Percentiles rank a stretch among this genome's conserved stretches.
These are phyloP conservation scores for Enteromius anoplus DNA, from an alignment of 2,797 vertebrate genomes.

Conservation along the genomic window DNA sequence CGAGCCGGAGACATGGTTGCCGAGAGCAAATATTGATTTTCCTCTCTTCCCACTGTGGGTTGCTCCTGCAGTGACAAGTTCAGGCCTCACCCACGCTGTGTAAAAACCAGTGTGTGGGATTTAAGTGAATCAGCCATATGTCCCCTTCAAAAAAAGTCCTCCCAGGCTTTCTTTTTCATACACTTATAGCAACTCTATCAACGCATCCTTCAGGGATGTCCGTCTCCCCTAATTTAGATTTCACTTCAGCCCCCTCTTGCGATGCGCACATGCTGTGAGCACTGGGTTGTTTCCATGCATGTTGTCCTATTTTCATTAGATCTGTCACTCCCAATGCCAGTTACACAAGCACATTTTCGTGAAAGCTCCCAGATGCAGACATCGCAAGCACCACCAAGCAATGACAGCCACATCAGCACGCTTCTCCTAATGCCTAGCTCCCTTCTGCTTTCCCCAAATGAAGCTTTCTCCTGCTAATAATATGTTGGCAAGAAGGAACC, in stretches of 20 bases:
- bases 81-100: slow-evolving; percentile 53
- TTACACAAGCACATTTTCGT: slow-evolving; percentile 44
- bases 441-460: slow-evolving; percentile 45
- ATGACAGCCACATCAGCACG: slow-evolving; percentile 52
- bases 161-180: slow-evolving; percentile 39
- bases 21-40: slow-evolving; percentile 58
- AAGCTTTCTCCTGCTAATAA: slow-evolving; percentile 42
- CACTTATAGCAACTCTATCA: slow-evolving; percentile 42
- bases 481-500: slow-evolving; percentile 44
- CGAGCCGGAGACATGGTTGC: slow-evolving; percentile 39
- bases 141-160: slow-evolving; percentile 43
- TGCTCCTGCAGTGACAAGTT: slow-evolving; percentile 55
- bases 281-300: slow-evolving; percentile 50
- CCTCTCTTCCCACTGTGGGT: slow-evolving; percentile 46
- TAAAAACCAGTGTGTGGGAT: slow-evolving; percentile 55
- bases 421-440: slow-evolving; percentile 36
- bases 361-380: slow-evolving; percentile 54
- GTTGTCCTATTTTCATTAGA: slow-evolving; percentile 56
- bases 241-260: slow-evolving; percentile 40
- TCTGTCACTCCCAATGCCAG: slow-evolving; percentile 56
- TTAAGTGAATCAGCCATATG: slow-evolving; percentile 62
- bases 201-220: slow-evolving; percentile 43
- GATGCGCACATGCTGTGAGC: slow-evolving; percentile 39
- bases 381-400: slow-evolving; percentile 46
- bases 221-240: slow-evolving; percentile 50